These are phyloP conservation scores for Pangasius larnaudii DNA, from an alignment of 2,797 vertebrate genomes.

Conservation along the genomic window DNA sequence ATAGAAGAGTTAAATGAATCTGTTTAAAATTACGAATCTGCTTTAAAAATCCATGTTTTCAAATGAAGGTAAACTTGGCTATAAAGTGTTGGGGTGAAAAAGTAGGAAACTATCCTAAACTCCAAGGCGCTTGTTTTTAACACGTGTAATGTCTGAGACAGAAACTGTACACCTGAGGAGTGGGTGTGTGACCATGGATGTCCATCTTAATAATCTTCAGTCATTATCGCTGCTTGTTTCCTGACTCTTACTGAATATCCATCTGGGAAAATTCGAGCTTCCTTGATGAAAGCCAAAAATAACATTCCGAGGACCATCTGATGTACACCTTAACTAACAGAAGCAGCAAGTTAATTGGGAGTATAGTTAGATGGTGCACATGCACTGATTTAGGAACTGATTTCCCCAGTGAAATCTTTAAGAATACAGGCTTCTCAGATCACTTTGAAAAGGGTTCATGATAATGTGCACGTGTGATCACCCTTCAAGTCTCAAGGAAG, in stretches of 20 bases:
- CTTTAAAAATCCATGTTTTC: not conserved
- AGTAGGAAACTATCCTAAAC: not conserved
- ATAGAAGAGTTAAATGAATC: not conserved
- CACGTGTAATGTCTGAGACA: slow-evolving; percentile 36
- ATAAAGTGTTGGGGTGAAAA: not conserved
- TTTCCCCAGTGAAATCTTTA: slow-evolving; percentile 4
- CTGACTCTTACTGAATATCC: slow-evolving; percentile 51
- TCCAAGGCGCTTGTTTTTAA: slow-evolving; percentile 6
- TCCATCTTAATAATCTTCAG: slow-evolving; percentile 54
- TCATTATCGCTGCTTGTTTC: slow-evolving; percentile 51
- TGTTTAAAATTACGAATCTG: not conserved
- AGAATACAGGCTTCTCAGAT: not conserved
- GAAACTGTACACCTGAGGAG: slow-evolving; percentile 36
- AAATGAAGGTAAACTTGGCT: not conserved
- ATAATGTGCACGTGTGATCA: not conserved
- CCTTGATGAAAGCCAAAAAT: slow-evolving; percentile 55
- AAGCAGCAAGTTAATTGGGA: slow-evolving; percentile 36
- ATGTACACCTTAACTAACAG: slow-evolving; percentile 42
- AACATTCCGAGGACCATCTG: slow-evolving; percentile 40
- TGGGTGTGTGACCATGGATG: slow-evolving; percentile 38
- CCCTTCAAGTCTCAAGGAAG: not conserved
- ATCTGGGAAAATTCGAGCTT: slow-evolving; percentile 52
- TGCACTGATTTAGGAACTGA: slow-evolving; percentile 16
- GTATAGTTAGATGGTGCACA: slow-evolving; percentile 37
- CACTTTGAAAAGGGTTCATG: not conserved